Evolutionary conservation across 2,888 invertebrate species (phyloP).

Genomic region (Microplitis manilae): DNA sequence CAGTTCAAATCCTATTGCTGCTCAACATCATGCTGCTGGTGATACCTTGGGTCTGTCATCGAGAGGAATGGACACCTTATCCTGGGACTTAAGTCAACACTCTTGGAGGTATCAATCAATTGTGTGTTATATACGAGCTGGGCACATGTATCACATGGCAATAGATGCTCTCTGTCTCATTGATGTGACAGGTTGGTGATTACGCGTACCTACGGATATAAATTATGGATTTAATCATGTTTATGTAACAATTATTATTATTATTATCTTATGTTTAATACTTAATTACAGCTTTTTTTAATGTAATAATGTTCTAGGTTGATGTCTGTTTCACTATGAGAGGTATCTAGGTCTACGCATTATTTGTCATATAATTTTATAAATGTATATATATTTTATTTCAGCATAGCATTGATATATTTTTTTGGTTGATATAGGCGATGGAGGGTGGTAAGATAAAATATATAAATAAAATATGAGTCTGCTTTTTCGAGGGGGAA

Average conservation of each 20-base stretch:
- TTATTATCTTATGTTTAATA: not conserved
- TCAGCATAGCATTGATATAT: not conserved
- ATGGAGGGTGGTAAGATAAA: slow-evolving; percentile 60
- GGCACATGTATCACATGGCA: slow-evolving; percentile 30
- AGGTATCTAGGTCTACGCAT: not conserved
- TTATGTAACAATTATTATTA: not conserved
- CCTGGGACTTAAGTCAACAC: slow-evolving; percentile 6
- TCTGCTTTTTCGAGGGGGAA: slow-evolving; percentile 72
- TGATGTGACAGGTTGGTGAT: slow-evolving; percentile 63
- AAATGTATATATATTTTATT: not conserved
- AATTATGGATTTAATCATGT: slow-evolving; percentile 42
- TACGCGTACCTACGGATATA: slow-evolving; percentile 57
- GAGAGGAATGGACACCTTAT: not conserved
- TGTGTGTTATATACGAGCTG: slow-evolving; percentile 46
- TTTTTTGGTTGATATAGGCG: slow-evolving; percentile 13
- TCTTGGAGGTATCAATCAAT: slow-evolving; percentile 52
- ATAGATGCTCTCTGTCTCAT: slow-evolving; percentile 56
- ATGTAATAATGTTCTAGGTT: slow-evolving; percentile 11
- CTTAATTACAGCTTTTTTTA: slow-evolving; percentile 29
- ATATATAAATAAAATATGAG: slow-evolving; percentile 52
- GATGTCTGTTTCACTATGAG: not conserved
- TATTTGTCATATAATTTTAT: slow-evolving; percentile 1
- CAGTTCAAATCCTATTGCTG: not conserved
- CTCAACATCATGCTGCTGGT: slow-evolving; percentile 40
- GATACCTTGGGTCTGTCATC: slow-evolving; percentile 31